Evolutionary conservation across 35 echinoderm and acorn worm species (phyloP).

Genomic region (Lytechinus variegatus): DNA sequence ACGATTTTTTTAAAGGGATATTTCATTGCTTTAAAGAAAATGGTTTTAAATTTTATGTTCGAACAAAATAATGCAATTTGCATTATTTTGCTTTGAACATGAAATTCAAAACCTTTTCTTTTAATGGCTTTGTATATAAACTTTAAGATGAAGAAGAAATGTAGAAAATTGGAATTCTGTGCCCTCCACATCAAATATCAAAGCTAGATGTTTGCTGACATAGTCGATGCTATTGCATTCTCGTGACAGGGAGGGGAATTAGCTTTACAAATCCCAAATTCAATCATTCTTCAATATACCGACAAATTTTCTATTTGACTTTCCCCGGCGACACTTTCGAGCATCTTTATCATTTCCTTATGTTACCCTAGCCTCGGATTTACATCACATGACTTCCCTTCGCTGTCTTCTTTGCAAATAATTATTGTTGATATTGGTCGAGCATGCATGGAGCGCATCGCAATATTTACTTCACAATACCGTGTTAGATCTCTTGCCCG

Average conservation of each 20-base stretch:
- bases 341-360: neutral
- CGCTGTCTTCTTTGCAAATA: constrained; percentile 12
- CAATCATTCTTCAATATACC: constrained; percentile 29
- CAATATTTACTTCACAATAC: neutral
- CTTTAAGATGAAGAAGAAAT: too few relatives aligned
- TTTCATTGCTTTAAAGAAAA: too few relatives aligned
- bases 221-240: neutral
- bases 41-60: too few relatives aligned
- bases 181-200: constrained; percentile 39
- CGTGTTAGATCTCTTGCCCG: neutral
- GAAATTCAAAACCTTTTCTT: too few relatives aligned
- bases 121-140: too few relatives aligned
- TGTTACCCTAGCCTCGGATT: neutral
- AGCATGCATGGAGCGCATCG: neutral
- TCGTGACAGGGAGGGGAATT: neutral
- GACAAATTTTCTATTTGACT: constrained; percentile 42
- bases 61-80: too few relatives aligned
- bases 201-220: constrained; percentile 15
- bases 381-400: neutral
- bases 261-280: constrained; percentile 47
- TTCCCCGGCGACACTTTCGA: constrained; percentile 1
- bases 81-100: too few relatives aligned
- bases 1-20: too few relatives aligned
- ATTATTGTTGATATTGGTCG: constrained; percentile 42
- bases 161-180: neutral